Conservation (phyloP, 2,797 vertebrate species). For the Tenualosa ilisha region DNA sequence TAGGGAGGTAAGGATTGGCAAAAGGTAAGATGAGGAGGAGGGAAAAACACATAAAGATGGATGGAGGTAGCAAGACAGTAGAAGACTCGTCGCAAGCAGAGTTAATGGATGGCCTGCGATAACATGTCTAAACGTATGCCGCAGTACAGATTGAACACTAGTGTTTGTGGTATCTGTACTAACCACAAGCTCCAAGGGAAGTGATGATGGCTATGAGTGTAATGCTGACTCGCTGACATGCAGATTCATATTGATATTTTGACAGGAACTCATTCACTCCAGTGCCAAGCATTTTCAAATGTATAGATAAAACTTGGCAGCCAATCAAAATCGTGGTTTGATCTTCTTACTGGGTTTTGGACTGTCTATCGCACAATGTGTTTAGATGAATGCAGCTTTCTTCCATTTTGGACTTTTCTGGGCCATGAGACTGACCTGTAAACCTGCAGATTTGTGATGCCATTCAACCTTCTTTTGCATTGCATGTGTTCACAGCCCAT, state of each 20-base stretch:
- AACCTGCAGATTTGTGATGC: neutral
- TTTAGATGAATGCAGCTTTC: neutral
- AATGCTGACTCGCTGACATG: neutral
- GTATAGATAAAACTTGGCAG: neutral
- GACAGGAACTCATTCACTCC: too few species aligned
- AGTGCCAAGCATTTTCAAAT: neutral
- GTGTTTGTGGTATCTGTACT: neutral
- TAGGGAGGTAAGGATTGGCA: conserved; percentile 30
- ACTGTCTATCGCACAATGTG: neutral
- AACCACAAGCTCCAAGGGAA: neutral
- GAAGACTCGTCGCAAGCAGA: neutral
- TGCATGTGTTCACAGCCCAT: neutral
- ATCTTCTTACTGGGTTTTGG: neutral
- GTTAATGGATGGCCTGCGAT: conserved; percentile 1
- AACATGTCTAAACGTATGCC: neutral
- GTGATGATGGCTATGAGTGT: neutral
- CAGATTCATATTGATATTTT: too few species aligned
- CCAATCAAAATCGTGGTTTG: neutral
- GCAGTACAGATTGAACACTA: neutral
- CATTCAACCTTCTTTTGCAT: neutral
- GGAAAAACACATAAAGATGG: neutral
- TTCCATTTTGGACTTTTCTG: neutral
- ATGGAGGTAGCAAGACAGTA: neutral
- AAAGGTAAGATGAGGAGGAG: neutral
- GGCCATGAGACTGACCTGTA: neutral